Conservation (phyloP, 2,888 invertebrate genomes). For the Stenurella melanura region DNA sequence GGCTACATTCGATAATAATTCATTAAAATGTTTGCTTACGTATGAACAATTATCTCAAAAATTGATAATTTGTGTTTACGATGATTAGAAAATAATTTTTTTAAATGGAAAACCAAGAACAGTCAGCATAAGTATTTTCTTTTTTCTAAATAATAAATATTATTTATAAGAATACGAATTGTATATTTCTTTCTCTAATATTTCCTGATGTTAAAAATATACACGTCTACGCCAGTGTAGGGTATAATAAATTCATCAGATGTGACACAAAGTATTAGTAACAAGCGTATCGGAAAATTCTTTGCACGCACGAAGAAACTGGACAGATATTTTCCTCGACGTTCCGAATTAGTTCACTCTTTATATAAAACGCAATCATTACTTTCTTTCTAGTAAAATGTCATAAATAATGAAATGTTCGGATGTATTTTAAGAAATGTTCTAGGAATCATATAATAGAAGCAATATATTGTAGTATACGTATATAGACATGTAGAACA, state of each 20-base stretch:
- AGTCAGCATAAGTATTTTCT: too few species aligned
- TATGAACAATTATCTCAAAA: too few species aligned
- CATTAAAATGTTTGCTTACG: too few species aligned
- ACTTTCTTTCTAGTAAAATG: conserved; percentile 3
- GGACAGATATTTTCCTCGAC: conserved; percentile 49
- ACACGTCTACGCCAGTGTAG: conserved; percentile 12
- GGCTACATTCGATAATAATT: too few species aligned
- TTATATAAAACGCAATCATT: conserved; percentile 19
- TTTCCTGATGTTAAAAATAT: too few species aligned
- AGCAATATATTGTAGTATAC: background rate
- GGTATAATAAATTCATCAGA: conserved; percentile 51
- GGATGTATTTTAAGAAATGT: background rate
- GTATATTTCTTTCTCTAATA: too few species aligned
- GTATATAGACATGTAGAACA: background rate
- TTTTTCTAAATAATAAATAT: too few species aligned
- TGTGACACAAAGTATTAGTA: conserved; percentile 50
- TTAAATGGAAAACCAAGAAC: too few species aligned
- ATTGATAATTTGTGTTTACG: too few species aligned
- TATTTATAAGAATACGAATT: too few species aligned
- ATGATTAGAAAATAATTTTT: too few species aligned
- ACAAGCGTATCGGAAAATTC: conserved; percentile 54
- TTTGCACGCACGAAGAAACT: conserved; percentile 50
- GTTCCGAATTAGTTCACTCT: conserved; percentile 30
- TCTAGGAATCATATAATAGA: background rate
- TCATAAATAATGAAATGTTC: conserved; percentile 14